A percentile compares a stretch with the other conserved stretches of the same genome.
phyloP scores from a whole-genome alignment of 2,888 invertebrate genomes.

The Meandrusa payeni region DNA sequence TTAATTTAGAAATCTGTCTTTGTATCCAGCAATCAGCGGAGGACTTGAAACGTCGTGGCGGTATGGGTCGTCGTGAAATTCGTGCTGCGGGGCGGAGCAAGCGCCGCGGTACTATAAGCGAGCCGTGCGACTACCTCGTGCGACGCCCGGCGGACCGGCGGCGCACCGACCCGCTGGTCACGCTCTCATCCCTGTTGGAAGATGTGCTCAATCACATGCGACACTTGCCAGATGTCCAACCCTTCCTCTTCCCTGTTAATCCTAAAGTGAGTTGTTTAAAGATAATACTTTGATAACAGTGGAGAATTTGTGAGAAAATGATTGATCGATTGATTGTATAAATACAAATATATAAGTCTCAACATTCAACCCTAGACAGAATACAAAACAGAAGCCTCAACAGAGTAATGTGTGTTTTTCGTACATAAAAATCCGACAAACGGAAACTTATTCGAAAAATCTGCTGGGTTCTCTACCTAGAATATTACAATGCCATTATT shows the following conservation, averaged over 20 bases:
- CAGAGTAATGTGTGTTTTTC: no score
- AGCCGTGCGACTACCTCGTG: constrained; percentile 91
- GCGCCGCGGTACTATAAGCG: constrained; percentile 58
- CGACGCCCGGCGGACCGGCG: constrained; percentile 86
- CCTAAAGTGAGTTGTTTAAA: constrained; percentile 92
- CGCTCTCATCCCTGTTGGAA: constrained; percentile 94
- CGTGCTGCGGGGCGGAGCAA: constrained; percentile 48
- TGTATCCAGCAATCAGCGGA: constrained; percentile 90
- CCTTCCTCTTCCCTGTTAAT: constrained; percentile 97
- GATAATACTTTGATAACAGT: no score
- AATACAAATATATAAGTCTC: no score
- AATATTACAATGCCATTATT: no score
- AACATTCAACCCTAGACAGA: no score
- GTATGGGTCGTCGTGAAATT: constrained; percentile 86
- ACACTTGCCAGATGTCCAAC: constrained; percentile 94
- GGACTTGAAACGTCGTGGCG: constrained; percentile 89
- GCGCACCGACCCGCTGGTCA: constrained; percentile 97
- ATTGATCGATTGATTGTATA: no score
- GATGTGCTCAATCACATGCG: constrained; percentile 95
- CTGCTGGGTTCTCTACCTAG: no score
- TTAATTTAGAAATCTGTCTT: no score
- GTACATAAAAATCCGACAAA: no score
- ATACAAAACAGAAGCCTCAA: no score
- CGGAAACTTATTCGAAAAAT: no score
- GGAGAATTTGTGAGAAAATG: no score